Percentiles rank a stretch among this genome's conserved stretches.
These are phyloP conservation scores for Eidolon dupreanum DNA, from an alignment of 2,797 vertebrate species.

Conservation along the genomic window DNA sequence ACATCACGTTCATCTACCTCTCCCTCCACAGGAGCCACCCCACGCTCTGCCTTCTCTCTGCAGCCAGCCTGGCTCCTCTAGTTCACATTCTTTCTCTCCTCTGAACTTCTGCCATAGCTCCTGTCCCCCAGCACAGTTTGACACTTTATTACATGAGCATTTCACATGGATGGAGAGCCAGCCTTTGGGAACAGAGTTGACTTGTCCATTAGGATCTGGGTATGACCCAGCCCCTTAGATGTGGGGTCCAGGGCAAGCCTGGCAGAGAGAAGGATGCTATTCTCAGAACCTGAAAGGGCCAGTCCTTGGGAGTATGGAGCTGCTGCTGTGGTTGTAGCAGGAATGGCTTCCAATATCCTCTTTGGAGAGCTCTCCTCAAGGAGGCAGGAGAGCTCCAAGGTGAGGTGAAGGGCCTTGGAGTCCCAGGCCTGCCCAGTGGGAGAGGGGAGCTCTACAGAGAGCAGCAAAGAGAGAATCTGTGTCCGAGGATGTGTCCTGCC, in stretches of 20 bases:
- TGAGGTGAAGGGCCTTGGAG: neutral
- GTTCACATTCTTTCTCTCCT: neutral
- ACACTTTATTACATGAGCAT: neutral
- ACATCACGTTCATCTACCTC: rapidly evolving
- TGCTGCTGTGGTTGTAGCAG: neutral
- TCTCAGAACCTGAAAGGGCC: neutral
- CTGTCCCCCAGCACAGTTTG: neutral
- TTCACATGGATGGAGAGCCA: neutral
- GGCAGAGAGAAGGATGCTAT: neutral
- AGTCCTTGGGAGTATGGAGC: neutral
- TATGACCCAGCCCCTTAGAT: neutral
- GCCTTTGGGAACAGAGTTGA: neutral
- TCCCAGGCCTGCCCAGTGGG: neutral
- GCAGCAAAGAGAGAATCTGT: neutral
- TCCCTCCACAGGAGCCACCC: neutral
- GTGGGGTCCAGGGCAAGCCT: neutral
- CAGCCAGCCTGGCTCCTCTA: neutral
- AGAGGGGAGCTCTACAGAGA: neutral
- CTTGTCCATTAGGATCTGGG: rapidly evolving
- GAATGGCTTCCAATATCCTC: neutral
- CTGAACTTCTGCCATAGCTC: rapidly evolving
- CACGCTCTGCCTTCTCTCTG: neutral
- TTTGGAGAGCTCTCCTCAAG: neutral
- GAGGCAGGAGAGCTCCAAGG: neutral
- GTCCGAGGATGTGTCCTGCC: neutral